Percentiles rank a stretch among this genome's conserved stretches.
These are phyloP conservation scores for Dryomyza anilis DNA, from an alignment of 2,888 invertebrate genomes.

Conservation along the genomic window DNA sequence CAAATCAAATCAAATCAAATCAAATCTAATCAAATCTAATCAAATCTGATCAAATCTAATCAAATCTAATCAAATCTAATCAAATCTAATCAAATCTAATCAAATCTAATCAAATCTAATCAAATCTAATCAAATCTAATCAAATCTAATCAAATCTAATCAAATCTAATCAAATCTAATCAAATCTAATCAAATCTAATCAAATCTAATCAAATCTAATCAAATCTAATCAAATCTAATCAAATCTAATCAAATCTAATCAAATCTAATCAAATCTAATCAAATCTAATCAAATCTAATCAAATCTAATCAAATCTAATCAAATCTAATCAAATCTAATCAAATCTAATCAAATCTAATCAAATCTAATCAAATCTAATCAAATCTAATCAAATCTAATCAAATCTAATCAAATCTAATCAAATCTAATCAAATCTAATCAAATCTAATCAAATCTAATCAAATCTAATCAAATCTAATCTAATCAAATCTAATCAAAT, in stretches of 20 bases:
- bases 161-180: neutral
- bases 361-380: neutral
- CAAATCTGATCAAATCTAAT: slow-evolving; percentile 6
- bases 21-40: slow-evolving; percentile 12
- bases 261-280: neutral
- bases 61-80: neutral
- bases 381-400: neutral
- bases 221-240: neutral
- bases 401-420: neutral
- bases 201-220: neutral
- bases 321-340: neutral
- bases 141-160: neutral
- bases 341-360: neutral
- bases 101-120: neutral
- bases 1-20: slow-evolving; percentile 8
- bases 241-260: neutral
- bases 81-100: slow-evolving; percentile 6
- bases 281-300: neutral
- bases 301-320: neutral
- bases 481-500: neutral
- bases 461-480: neutral
- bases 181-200: neutral
- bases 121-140: neutral
- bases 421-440: neutral
- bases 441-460: neutral